A percentile compares a stretch with the other conserved stretches of the same genome.
These are phyloP conservation scores for Glomeris maerens DNA, from an alignment of 1,140 invertebrate species.

Conservation along the genomic window DNA sequence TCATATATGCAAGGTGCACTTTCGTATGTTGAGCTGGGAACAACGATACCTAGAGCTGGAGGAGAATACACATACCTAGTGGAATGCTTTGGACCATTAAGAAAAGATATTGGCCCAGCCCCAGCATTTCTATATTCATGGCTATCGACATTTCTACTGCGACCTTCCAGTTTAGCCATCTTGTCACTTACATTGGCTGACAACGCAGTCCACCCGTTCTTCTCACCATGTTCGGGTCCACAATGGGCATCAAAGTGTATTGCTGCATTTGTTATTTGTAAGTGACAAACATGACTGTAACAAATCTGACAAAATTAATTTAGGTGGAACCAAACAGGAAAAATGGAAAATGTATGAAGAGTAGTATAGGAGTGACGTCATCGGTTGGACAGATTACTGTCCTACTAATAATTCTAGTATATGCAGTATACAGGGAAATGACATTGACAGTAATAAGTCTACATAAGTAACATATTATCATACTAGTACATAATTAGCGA, in stretches of 20 bases:
- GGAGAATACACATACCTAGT: slow-evolving; percentile 68
- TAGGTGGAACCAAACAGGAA: background rate
- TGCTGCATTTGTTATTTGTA: slow-evolving; percentile 36
- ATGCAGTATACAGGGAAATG: too few species aligned
- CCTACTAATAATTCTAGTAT: too few species aligned
- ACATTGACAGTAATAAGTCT: too few species aligned
- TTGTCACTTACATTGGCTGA: slow-evolving; percentile 66
- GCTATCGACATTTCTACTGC: slow-evolving; percentile 60
- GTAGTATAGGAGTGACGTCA: too few species aligned
- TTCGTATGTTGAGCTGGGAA: slow-evolving; percentile 38
- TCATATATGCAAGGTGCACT: slow-evolving; percentile 35
- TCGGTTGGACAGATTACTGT: too few species aligned
- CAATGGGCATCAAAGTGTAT: slow-evolving; percentile 46
- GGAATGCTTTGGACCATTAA: slow-evolving; percentile 50
- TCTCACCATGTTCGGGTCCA: slow-evolving; percentile 54
- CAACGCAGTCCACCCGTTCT: slow-evolving; percentile 60
- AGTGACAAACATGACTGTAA: too few species aligned
- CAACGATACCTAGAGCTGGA: slow-evolving; percentile 50
- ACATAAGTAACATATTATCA: too few species aligned
- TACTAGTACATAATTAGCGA: too few species aligned
- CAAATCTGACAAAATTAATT: background rate
- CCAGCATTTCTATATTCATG: slow-evolving; percentile 64
- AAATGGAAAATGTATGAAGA: too few species aligned
- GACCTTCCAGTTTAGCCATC: slow-evolving; percentile 51
- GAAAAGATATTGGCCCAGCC: slow-evolving; percentile 52